phyloP scores from a whole-genome alignment of 2,797 vertebrate species.

The Menidia menidia region DNA sequence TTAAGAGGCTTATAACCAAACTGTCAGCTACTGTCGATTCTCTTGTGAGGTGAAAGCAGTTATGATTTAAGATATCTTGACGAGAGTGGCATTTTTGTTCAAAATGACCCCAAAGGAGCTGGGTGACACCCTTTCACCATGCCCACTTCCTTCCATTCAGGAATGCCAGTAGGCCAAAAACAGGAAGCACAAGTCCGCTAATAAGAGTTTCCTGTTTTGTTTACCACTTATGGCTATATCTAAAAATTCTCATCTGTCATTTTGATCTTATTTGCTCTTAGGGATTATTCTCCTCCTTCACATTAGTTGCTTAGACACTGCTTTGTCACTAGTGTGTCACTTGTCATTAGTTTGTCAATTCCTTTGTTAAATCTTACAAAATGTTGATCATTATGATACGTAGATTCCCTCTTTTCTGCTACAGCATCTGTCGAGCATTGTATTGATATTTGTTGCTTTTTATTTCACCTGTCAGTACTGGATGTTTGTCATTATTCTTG shows the following conservation, averaged over 20 bases:
- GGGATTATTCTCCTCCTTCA: slow-evolving; percentile 24
- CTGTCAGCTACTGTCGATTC: neutral
- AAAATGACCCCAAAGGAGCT: slow-evolving; percentile 39
- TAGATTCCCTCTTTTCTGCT: neutral
- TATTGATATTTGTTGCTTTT: neutral
- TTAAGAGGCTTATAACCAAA: neutral
- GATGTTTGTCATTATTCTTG: slow-evolving; percentile 14
- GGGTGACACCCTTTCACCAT: slow-evolving; percentile 52
- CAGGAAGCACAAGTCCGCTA: slow-evolving; percentile 60
- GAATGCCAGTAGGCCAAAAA: slow-evolving; percentile 54
- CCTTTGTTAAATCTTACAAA: slow-evolving; percentile 42
- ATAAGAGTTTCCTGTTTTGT: slow-evolving; percentile 53
- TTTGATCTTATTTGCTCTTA: slow-evolving; percentile 11
- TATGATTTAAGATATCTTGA: neutral
- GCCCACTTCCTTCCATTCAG: slow-evolving; percentile 70
- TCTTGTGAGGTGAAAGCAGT: slow-evolving; percentile 4
- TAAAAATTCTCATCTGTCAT: neutral
- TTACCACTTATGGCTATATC: slow-evolving; percentile 19
- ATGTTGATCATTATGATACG: neutral
- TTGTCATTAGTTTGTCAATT: slow-evolving; percentile 47
- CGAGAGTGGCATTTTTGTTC: slow-evolving; percentile 39
- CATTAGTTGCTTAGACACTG: slow-evolving; percentile 70
- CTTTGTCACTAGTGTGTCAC: slow-evolving; percentile 44
- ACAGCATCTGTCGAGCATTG: neutral
- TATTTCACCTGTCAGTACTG: neutral